These are phyloP conservation scores for Micrasema longulum DNA, from an alignment of 1,140 invertebrate genomes.

Conservation along the genomic window DNA sequence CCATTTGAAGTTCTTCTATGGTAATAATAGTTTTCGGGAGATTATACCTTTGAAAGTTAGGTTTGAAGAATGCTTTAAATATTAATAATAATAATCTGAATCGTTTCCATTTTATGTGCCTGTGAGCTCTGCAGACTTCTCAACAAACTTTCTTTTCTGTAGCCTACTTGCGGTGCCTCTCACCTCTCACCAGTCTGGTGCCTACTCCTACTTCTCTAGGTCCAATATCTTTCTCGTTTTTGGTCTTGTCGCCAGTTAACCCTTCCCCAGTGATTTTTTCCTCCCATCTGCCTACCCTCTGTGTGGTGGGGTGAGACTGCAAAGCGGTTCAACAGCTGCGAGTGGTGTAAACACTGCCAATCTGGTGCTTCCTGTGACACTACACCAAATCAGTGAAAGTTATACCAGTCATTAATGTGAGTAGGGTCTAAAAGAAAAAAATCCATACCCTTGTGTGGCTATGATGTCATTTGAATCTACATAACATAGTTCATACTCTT, in stretches of 20 bases:
- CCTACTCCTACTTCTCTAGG: conserved; percentile 31
- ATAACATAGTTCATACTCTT: too few relatives aligned
- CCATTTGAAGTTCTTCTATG: too few relatives aligned
- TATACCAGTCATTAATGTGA: conserved; percentile 27
- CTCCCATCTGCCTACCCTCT: conserved; percentile 36
- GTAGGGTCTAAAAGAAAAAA: too few relatives aligned
- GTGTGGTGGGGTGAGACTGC: conserved; percentile 14
- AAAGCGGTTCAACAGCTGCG: background rate
- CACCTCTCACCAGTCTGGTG: conserved; percentile 20
- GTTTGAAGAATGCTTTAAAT: too few relatives aligned
- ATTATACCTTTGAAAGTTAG: too few relatives aligned
- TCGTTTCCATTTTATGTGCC: too few relatives aligned
- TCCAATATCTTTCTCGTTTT: conserved; percentile 32
- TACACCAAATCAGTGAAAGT: conserved; percentile 36
- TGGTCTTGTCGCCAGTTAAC: conserved; percentile 27
- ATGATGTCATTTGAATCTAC: too few relatives aligned
- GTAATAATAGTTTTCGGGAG: too few relatives aligned
- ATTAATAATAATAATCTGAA: too few relatives aligned
- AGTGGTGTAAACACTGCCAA: background rate
- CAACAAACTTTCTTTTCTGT: conserved; percentile 50
- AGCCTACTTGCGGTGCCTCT: conserved; percentile 47
- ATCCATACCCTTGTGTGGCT: too few relatives aligned
- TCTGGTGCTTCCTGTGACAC: conserved; percentile 24
- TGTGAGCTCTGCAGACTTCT: conserved; percentile 18
- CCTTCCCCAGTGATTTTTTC: conserved; percentile 44